These are phyloP conservation scores for Eugnorisma glareosa DNA, from an alignment of 2,888 invertebrate species.

Conservation along the genomic window DNA sequence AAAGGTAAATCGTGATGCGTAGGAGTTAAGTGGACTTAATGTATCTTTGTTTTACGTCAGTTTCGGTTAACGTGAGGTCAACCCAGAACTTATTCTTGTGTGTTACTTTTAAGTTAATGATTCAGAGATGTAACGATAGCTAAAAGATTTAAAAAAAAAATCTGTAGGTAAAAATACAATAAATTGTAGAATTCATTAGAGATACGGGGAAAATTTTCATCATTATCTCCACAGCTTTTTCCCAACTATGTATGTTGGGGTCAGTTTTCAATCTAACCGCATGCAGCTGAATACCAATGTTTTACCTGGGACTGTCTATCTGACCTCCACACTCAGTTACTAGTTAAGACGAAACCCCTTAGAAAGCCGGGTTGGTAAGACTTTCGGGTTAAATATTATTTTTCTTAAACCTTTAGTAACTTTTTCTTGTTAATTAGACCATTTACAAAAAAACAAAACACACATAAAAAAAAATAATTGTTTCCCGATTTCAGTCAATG, in stretches of 20 bases:
- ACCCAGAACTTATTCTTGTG: conserved; percentile 23
- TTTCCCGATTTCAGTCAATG: neutral
- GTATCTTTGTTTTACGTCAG: conserved; percentile 65
- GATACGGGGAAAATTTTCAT: neutral
- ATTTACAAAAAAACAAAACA: neutral
- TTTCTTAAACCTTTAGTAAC: neutral
- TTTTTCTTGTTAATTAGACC: neutral
- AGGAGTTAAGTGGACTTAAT: conserved; percentile 67
- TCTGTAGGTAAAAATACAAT: neutral
- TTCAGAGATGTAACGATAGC: neutral
- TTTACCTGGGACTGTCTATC: neutral
- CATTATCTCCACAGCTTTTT: neutral
- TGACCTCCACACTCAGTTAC: neutral
- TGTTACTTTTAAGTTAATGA: conserved; percentile 28
- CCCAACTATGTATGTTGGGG: neutral
- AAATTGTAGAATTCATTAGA: neutral
- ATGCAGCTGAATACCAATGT: neutral
- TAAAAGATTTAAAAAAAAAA: neutral
- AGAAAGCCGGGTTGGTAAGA: neutral
- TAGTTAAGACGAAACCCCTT: neutral
- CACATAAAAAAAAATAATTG: neutral
- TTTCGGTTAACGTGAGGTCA: conserved; percentile 44
- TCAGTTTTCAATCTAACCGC: neutral
- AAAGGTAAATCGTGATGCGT: conserved; percentile 63
- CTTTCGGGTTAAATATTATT: neutral